Conservation (phyloP, 2,888 invertebrate species). For the Drosophila infuscata region DNA sequence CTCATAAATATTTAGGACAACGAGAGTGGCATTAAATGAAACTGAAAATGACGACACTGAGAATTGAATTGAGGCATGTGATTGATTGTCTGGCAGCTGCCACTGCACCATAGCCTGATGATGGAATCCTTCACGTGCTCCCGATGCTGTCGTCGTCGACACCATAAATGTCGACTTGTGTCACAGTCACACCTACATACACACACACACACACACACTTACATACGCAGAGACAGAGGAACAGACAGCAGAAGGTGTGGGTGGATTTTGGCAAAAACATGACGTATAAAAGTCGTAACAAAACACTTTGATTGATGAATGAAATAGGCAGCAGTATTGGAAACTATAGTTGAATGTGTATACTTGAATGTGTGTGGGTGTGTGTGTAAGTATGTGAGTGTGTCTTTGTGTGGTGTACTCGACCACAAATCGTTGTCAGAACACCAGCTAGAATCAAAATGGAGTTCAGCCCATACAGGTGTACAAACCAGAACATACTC, state of each 20-base stretch:
- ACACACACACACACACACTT: neutral
- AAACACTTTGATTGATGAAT: constrained; percentile 79
- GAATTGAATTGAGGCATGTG: constrained; percentile 67
- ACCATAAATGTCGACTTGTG: constrained; percentile 75
- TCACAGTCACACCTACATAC: constrained; percentile 54
- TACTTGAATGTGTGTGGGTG: constrained; percentile 1
- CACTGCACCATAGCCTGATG: constrained; percentile 23
- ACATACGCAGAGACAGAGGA: constrained; percentile 16
- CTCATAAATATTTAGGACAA: constrained; percentile 70
- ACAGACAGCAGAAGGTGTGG: constrained; percentile 33
- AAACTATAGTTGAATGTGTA: constrained; percentile 8
- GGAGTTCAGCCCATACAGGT: constrained; percentile 48
- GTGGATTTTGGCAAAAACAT: constrained; percentile 55
- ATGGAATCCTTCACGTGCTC: constrained; percentile 45
- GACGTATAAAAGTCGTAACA: constrained; percentile 75
- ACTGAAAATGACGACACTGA: constrained; percentile 62
- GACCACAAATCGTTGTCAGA: constrained; percentile 61
- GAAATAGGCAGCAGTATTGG: constrained; percentile 50
- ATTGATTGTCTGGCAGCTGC: constrained; percentile 66
- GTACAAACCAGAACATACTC: neutral
- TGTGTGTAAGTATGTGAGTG: neutral
- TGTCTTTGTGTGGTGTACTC: constrained; percentile 11
- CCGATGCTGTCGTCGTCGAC: constrained; percentile 57
- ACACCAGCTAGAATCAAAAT: constrained; percentile 57
- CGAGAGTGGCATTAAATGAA: constrained; percentile 39